These are phyloP conservation scores for Callipepla squamata DNA, from an alignment of 2,113 vertebrate genomes.

Conservation along the genomic window DNA sequence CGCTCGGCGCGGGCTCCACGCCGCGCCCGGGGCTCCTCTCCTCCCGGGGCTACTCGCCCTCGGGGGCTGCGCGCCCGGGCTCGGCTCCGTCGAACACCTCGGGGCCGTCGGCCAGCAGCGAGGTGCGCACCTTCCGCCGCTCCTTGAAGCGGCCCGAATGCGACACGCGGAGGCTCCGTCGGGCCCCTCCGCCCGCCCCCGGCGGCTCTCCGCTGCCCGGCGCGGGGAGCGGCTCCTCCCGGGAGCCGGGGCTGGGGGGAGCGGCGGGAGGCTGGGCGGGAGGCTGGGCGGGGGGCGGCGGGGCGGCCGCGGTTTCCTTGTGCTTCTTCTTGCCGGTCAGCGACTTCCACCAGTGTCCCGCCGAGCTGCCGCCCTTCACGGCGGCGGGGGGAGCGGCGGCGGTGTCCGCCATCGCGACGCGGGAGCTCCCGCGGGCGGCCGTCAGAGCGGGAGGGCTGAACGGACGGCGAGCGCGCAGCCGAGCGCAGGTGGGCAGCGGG, in stretches of 20 bases:
- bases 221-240: neutral
- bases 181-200: slow-evolving; percentile 69
- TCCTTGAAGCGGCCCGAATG: slow-evolving; percentile 94
- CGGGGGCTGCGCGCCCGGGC: neutral
- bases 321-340: no score
- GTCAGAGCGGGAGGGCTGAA: no score
- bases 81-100: slow-evolving; percentile 77
- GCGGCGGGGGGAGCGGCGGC: no score
- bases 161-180: slow-evolving; percentile 89
- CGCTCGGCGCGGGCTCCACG: neutral
- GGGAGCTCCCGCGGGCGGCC: no score
- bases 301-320: no score
- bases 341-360: no score
- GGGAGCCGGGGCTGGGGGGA: no score
- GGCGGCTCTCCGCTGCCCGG: slow-evolving; percentile 74
- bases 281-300: neutral
- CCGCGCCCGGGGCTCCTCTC: no score
- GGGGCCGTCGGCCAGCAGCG: slow-evolving; percentile 79
- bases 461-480: no score
- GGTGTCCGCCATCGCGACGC: no score
- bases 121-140: slow-evolving; percentile 83
- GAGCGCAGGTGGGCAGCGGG: no score
- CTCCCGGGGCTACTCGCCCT: slow-evolving; percentile 44
- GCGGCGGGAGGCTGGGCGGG: neutral
- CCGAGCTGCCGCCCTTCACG: no score